Evolutionary conservation across 1,140 invertebrate species (phyloP).

Genomic region (Hylaeus volcanicus): DNA sequence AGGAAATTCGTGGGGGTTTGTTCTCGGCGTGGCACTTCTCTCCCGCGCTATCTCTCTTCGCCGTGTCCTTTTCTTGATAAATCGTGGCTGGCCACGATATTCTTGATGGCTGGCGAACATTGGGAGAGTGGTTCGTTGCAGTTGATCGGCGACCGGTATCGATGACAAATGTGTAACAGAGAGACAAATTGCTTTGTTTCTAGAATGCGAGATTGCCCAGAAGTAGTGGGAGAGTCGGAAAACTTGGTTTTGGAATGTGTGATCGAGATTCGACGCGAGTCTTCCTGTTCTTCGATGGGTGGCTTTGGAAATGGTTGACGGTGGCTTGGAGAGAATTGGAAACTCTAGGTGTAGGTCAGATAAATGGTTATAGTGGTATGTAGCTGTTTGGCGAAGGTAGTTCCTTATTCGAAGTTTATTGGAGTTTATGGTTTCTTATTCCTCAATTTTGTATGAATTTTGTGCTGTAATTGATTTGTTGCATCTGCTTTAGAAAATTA

Average conservation of each 20-base stretch:
- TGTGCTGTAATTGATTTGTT: too few relatives aligned
- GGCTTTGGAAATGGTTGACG: too few relatives aligned
- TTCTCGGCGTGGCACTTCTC: background rate
- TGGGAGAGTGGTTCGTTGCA: background rate
- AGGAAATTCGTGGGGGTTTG: slow-evolving; percentile 3
- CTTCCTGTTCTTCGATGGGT: too few relatives aligned
- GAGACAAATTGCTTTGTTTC: slow-evolving; percentile 16
- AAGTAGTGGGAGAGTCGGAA: background rate
- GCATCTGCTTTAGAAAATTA: too few relatives aligned
- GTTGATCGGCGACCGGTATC: slow-evolving; percentile 16
- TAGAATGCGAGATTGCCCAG: background rate
- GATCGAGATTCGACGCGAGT: too few relatives aligned
- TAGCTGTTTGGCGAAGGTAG: too few relatives aligned
- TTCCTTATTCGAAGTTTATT: too few relatives aligned
- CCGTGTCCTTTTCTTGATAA: slow-evolving; percentile 2
- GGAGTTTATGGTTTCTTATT: too few relatives aligned
- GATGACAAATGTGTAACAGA: slow-evolving; percentile 23
- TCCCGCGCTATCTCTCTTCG: background rate
- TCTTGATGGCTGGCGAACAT: background rate
- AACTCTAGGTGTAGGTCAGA: too few relatives aligned
- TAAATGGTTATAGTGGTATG: too few relatives aligned
- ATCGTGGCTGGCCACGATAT: slow-evolving; percentile 10
- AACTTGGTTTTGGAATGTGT: background rate
- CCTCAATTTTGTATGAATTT: too few relatives aligned
- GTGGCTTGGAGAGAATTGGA: too few relatives aligned